Conservation (phyloP, 1,140 invertebrate genomes). For the Drosophila elegans region DNA sequence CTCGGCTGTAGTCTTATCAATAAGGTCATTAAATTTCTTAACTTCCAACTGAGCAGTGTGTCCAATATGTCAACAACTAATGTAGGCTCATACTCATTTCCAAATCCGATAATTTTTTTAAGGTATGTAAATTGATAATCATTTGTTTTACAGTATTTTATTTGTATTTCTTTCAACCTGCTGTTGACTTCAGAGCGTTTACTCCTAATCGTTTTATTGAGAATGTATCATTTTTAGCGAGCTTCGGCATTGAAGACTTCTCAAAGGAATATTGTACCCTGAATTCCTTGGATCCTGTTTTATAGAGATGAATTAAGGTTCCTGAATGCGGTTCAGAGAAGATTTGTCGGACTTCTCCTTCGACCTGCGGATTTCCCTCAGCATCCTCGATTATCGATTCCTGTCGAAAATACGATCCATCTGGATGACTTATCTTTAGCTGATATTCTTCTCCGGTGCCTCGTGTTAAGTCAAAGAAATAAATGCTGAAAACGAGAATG, state of each 20-base stretch:
- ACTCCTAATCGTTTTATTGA: conserved; percentile 8
- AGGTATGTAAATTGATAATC: no score
- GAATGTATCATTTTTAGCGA: neutral
- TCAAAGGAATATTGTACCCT: neutral
- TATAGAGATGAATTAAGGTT: conserved; percentile 1
- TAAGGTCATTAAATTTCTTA: no score
- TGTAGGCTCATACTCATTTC: no score
- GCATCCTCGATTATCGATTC: conserved; percentile 12
- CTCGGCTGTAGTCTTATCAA: no score
- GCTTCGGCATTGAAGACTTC: neutral
- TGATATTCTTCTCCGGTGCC: conserved; percentile 9
- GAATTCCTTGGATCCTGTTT: conserved; percentile 19
- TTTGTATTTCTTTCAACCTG: conserved; percentile 5
- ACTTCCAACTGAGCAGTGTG: no score
- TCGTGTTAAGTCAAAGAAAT: neutral
- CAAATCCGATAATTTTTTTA: no score
- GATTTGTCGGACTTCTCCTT: conserved; percentile 14
- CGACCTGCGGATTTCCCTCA: conserved; percentile 7
- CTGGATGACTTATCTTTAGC: conserved; percentile 12
- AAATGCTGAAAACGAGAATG: conserved; percentile 11
- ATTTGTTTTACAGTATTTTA: no score
- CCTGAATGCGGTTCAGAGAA: conserved; percentile 5
- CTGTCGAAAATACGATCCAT: conserved; percentile 16
- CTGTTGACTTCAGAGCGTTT: conserved; percentile 19
- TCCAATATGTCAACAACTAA: no score